These are phyloP conservation scores for Siniperca knerii DNA, from an alignment of 2,113 vertebrate genomes.

Conservation along the genomic window DNA sequence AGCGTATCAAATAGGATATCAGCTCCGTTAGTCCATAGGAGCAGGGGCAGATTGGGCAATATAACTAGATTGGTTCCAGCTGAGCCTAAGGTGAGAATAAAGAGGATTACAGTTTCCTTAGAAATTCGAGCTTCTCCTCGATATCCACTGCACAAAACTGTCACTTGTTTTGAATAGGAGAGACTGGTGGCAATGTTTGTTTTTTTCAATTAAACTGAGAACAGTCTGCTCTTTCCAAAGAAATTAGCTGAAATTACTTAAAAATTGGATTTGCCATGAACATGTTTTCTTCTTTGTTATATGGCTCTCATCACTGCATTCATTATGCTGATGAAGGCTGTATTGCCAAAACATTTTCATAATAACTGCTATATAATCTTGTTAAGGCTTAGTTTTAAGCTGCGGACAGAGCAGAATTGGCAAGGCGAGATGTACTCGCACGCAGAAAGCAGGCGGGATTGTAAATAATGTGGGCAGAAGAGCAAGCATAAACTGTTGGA, in stretches of 20 bases:
- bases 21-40: slow-evolving; percentile 37
- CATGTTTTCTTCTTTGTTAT: slow-evolving; percentile 24
- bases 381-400: slow-evolving; percentile 35
- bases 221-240: neutral
- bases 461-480: slow-evolving; percentile 13
- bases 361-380: slow-evolving; percentile 5
- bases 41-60: slow-evolving; percentile 52
- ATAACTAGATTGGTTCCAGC: slow-evolving; percentile 59
- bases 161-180: neutral
- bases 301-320: slow-evolving; percentile 6
- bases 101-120: slow-evolving; percentile 57
- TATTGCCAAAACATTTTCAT: slow-evolving; percentile 17
- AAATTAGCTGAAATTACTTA: slow-evolving; percentile 1
- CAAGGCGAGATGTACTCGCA: neutral
- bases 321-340: slow-evolving; percentile 24
- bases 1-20: slow-evolving; percentile 59
- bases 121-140: slow-evolving; percentile 28
- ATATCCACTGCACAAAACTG: slow-evolving; percentile 2
- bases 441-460: neutral
- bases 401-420: slow-evolving; percentile 20
- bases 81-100: slow-evolving; percentile 62
- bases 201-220: slow-evolving; percentile 9
- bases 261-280: slow-evolving; percentile 17
- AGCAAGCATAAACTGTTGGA: neutral
- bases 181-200: neutral